Conservation (phyloP, 2,113 vertebrate genomes). For the Hippoglossus stenolepis region DNA sequence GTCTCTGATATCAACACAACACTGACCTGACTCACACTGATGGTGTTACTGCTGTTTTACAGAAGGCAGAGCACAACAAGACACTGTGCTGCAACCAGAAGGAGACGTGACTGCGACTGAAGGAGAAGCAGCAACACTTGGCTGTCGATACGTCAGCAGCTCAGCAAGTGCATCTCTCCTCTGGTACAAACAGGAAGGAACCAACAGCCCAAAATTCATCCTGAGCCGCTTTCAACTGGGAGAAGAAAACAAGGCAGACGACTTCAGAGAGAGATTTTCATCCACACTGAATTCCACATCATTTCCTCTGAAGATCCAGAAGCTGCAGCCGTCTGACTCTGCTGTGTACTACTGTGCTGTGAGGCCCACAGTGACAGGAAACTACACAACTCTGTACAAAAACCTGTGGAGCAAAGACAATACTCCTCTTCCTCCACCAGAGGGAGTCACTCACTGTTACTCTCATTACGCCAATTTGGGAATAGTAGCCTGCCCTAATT, state of each 20-base stretch:
- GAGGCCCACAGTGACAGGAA: background rate
- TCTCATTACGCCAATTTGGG: no score
- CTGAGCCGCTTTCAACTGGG: background rate
- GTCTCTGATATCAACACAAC: slow-evolving; percentile 10
- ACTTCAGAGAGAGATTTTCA: no score
- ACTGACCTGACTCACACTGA: slow-evolving; percentile 10
- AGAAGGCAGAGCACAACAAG: slow-evolving; percentile 28
- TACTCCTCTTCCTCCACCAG: background rate
- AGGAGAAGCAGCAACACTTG: slow-evolving; percentile 13
- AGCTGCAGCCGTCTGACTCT: slow-evolving; percentile 33
- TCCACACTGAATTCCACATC: background rate
- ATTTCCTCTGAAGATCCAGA: slow-evolving; percentile 44
- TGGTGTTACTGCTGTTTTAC: slow-evolving; percentile 21
- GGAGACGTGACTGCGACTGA: slow-evolving; percentile 10
- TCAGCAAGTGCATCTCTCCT: background rate
- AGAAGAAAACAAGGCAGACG: background rate
- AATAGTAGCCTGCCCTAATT: no score
- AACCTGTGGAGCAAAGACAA: no score
- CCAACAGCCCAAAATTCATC: background rate
- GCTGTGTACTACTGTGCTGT: slow-evolving; percentile 21
- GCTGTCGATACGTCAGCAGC: slow-evolving; percentile 2
- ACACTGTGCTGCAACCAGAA: slow-evolving; percentile 23
- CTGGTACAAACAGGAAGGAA: slow-evolving; percentile 37
- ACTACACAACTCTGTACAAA: no score
- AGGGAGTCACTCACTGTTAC: background rate